Conservation (phyloP, 2,113 vertebrate species). For the Nannospalax galili region DNA sequence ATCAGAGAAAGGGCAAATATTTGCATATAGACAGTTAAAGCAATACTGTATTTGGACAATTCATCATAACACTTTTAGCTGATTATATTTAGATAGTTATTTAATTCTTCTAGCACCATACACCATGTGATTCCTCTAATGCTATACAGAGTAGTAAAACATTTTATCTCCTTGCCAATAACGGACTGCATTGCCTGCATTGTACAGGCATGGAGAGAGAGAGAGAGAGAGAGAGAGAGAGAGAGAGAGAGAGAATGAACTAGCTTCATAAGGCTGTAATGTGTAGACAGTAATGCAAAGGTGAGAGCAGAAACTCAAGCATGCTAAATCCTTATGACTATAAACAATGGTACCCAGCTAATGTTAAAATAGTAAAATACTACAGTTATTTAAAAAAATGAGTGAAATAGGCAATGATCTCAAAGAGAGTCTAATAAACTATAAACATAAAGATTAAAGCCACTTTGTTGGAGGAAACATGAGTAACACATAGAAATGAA, state of each 20-base stretch:
- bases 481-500: slow-evolving; percentile 16
- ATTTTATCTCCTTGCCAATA: slow-evolving; percentile 49
- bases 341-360: neutral
- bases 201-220: too few relatives aligned
- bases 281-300: neutral
- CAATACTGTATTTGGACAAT: slow-evolving; percentile 38
- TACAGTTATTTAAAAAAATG: slow-evolving; percentile 46
- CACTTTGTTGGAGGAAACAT: slow-evolving; percentile 7
- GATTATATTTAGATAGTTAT: slow-evolving; percentile 30
- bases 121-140: neutral
- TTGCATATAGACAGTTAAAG: neutral
- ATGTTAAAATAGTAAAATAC: neutral
- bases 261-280: slow-evolving; percentile 45
- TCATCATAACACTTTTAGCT: neutral
- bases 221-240: neutral
- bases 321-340: slow-evolving; percentile 21
- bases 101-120: neutral
- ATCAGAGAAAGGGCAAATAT: slow-evolving; percentile 7
- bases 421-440: slow-evolving; percentile 16
- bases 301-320: slow-evolving; percentile 11
- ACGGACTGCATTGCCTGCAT: neutral
- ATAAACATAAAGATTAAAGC: slow-evolving; percentile 7
- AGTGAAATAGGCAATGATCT: slow-evolving; percentile 6
- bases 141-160: slow-evolving; percentile 3
- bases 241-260: neutral